These are phyloP conservation scores for Trissolcus japonicus DNA, from an alignment of 2,888 invertebrate genomes.

Conservation along the genomic window DNA sequence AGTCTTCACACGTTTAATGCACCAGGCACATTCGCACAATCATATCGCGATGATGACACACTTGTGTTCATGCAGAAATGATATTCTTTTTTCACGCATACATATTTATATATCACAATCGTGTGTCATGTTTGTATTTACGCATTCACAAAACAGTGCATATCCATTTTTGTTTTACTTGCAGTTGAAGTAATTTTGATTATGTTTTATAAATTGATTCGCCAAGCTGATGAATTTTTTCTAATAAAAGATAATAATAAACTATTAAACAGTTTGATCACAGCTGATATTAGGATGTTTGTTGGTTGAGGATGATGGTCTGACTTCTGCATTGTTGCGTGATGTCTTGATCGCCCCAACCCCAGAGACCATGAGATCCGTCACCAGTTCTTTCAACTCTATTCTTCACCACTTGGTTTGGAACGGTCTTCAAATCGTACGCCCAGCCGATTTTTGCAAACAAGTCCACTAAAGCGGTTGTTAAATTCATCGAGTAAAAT, in stretches of 20 bases:
- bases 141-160: no score
- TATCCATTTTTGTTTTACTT: no score
- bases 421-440: slow-evolving; percentile 90
- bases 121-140: no score
- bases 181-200: no score
- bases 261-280: neutral
- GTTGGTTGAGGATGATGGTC: slow-evolving; percentile 62
- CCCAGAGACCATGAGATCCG: slow-evolving; percentile 86
- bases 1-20: no score
- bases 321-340: slow-evolving; percentile 68
- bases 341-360: slow-evolving; percentile 77
- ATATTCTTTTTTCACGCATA: no score
- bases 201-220: no score
- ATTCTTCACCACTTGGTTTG: slow-evolving; percentile 82
- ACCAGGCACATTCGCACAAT: no score
- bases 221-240: neutral
- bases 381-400: slow-evolving; percentile 86
- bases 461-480: slow-evolving; percentile 80
- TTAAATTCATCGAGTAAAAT: slow-evolving; percentile 76
- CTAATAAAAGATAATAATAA: neutral
- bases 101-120: no score
- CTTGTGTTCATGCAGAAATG: no score
- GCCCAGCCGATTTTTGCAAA: slow-evolving; percentile 91
- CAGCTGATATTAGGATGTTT: slow-evolving; percentile 21
- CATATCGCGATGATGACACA: no score